Evolutionary conservation across 2,113 vertebrate species (phyloP), one percentile per base, ranked within the genome.

Genomic region (Melanocharis versteri): DNA sequence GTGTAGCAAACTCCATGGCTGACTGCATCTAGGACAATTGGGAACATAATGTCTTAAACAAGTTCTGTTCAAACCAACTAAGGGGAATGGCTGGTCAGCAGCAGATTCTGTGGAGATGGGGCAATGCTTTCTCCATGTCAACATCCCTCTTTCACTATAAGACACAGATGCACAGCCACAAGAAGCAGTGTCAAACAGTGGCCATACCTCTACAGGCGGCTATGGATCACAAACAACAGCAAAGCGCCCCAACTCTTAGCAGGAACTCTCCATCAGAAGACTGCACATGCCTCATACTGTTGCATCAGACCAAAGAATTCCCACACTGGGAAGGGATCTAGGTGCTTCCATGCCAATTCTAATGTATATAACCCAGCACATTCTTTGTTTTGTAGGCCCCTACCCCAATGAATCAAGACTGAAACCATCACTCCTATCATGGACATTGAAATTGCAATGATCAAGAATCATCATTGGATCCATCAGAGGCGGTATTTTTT

Each of bases 141-240:
- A 2, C 9, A 40, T 68, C 17, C 17, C 47, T 7, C 23, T 31
- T 65, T 37, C 27, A 37, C 35, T 15, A 0, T 13, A 64, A 64
- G 26, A 40, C 45, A 47, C 16, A 60, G n/a, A 44, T 18, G 16
- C 47, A 37, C 11, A 40, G n/a, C 15, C 61, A 60, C 30, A 68
- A 53, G 87, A 66, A 60, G 45, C 24, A 45, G 19, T 20, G 53
- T 53, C 61, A 45, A 66, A 73, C 23, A 44, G 23, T 5, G 11
- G 44, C 19, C 33, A 14, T 11, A 12, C 6, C 44, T 28, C 62
- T 18, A 4, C 6, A 60, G 9, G 9, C 17, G 22, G 1, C 13
- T n/a, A 16, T 3, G 11, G 33, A 45, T 23, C 13, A 26, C 16
- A n/a, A 45, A 30, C 37, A 65, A n/a, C 10, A 0, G 0, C 60